Evolutionary conservation across 2,888 invertebrate species (phyloP).

Genomic region (Ormyrus thymus): DNA sequence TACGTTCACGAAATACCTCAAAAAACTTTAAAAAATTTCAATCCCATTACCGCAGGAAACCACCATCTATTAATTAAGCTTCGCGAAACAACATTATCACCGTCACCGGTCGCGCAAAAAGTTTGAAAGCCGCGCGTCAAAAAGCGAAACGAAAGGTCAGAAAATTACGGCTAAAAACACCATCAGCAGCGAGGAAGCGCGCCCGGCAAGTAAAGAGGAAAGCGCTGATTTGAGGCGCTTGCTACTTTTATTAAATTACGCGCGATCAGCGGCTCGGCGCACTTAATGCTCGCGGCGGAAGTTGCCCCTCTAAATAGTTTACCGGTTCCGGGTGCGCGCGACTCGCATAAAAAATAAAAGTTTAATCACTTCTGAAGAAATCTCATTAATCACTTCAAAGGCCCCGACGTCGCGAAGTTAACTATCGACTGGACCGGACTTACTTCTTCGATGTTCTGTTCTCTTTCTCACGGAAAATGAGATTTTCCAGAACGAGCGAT

Average conservation of each 20-base stretch:
- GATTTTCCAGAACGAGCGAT: constrained; percentile 29
- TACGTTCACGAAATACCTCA: too few species aligned
- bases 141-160: neutral
- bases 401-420: constrained; percentile 48
- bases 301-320: constrained; percentile 23
- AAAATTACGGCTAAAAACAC: too few species aligned
- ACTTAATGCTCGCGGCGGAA: neutral
- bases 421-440: constrained; percentile 35
- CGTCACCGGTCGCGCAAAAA: too few species aligned
- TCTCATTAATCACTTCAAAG: constrained; percentile 50
- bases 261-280: constrained; percentile 36
- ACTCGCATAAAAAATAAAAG: constrained; percentile 44
- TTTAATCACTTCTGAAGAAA: constrained; percentile 54
- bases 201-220: neutral
- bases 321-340: neutral
- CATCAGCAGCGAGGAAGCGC: neutral
- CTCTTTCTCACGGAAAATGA: constrained; percentile 19
- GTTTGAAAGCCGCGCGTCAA: too few species aligned
- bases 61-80: too few species aligned
- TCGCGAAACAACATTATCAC: too few species aligned
- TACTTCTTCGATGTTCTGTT: neutral
- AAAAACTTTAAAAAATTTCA: too few species aligned
- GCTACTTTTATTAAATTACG: constrained; percentile 45
- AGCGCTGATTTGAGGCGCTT: neutral
- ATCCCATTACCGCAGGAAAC: too few species aligned